Base-by-base conservation (phyloP, 2,888 invertebrate genomes). In the Cabera pusaria region DNA sequence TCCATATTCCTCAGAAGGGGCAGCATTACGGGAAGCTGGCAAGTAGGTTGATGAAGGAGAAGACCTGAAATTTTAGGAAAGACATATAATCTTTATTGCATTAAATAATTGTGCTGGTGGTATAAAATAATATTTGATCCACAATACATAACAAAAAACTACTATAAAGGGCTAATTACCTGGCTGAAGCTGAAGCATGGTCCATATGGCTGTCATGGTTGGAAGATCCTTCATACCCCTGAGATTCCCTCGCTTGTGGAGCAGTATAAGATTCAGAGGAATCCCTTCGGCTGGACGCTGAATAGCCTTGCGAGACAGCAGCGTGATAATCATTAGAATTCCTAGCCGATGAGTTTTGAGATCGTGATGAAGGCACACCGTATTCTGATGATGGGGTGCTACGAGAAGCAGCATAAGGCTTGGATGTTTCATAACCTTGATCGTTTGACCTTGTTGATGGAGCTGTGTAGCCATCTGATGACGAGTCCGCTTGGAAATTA, bases 211-310 rank as follows among this genome's bases (percentile, higher is more conserved):
- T 2, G 41, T 2, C 2, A 14, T 4, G 14, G 14, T 4, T 14
- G 2, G 4, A 14, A 14, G 14, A 4, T 14, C 3, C 14, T 14
- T 4, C 14, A 14, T 3, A 14, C 31, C 21, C 21, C 42, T 5
- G 90, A 87, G n/a, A 80, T 81, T 3, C 87, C 32, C 75, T 76
- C 35, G 76, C 72, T 20, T 86, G 82, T 1, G 57, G 25, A 17
- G n/a, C n/a, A n/a, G n/a, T n/a, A n/a, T n/a, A n/a, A n/a, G n/a
- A n/a, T n/a, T n/a, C n/a, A n/a, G n/a, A n/a, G n/a, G n/a, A n/a
- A 52, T 42, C 17, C 60, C 56, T 1, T 56, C 44, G 14, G 74
- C 71, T 1, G 90, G 87, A 14, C 1, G 22, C 27, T 9, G 18
- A 31, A 11, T 45, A 45, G 7, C 37, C 19, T 24, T 32, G 32